Base-by-base conservation (phyloP, 2,888 invertebrate genomes). In the Fissipunctia ypsillon region DNA sequence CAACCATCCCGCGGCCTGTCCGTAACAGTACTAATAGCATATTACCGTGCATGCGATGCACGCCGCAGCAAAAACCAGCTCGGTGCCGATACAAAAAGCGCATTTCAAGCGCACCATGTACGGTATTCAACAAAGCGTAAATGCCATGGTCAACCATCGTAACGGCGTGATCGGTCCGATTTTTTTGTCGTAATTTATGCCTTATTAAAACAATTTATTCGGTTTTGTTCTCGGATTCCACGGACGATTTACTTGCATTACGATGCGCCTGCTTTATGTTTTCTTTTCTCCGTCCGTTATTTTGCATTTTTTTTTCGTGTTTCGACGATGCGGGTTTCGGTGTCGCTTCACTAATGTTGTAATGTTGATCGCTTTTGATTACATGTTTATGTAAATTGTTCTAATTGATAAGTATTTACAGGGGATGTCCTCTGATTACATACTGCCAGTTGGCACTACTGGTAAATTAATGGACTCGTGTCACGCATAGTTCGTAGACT, bases 141-240 rank as follows among this genome's bases (percentile, higher is more conserved):
- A 96, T 96, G 95, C 96, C 96, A 96, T 92, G 95, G 94, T 91
- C 95, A 95, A 85, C 94, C 94, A 94, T 93, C 92, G 96, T 93
- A 92, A 95, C 95, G 91, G 90, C 93, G 91, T 91, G 93, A 93
- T 94, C 93, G 89, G 84, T 80, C 85, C 90, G 86, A 90, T 90
- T 93, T 92, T 94, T 92, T 95, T 93, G 90, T 86, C 81, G 89
- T 91, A 91, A 93, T 94, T 93, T 94, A 94, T 93, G 92, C 93
- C 93, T 95, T 94, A 95, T 95, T 95, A 94, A 94, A 95, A 94
- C 93, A 93, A 94, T 95, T 94, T 95, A 94, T 94, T 93, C 93
- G 88, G 90, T 93, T 91, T 91, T 91, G 92, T 92, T 93, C 92
- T 90, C 87, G 91, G 90, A 93, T 93, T 90, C 93, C 91, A 91